A percentile compares a stretch with the other conserved stretches of the same genome.
Evolutionary conservation across 1,140 invertebrate genomes (phyloP).

Genomic region (Ditylenchus dipsaci): DNA sequence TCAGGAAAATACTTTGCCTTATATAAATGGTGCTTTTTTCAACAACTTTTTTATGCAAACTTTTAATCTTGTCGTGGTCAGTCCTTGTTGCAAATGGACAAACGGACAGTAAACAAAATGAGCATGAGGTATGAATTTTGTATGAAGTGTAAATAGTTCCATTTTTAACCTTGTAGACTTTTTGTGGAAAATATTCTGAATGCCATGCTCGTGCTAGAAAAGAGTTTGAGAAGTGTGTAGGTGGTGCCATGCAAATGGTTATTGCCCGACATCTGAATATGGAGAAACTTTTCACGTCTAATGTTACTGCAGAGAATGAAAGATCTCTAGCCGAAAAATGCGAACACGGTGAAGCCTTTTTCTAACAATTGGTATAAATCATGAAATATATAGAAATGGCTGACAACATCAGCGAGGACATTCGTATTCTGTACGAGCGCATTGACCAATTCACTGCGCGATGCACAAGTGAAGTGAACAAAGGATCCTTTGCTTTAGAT

Average conservation of each 20-base stretch:
- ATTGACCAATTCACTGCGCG: not conserved
- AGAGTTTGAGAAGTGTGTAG: slow-evolving; percentile 3
- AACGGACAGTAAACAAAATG: no score
- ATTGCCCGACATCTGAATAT: not conserved
- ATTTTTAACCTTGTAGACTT: not conserved
- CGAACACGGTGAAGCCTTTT: not conserved
- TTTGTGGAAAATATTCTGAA: slow-evolving; percentile 7
- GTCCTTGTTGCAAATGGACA: no score
- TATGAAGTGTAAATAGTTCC: no score
- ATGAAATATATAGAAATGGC: not conserved
- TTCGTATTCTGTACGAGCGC: not conserved
- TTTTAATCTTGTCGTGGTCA: no score
- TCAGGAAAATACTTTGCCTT: no score
- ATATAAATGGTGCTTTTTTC: no score
- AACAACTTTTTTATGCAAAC: no score
- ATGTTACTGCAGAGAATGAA: no score
- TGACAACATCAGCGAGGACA: not conserved
- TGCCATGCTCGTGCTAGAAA: not conserved
- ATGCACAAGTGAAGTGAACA: not conserved
- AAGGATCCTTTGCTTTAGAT: not conserved
- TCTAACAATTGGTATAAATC: not conserved
- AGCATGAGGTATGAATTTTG: no score
- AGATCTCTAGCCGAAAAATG: no score
- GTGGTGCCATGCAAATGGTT: not conserved
- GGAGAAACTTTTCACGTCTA: no score